Evolutionary conservation across 2,888 invertebrate genomes (phyloP).

Genomic region (Drosophila prolongata): DNA sequence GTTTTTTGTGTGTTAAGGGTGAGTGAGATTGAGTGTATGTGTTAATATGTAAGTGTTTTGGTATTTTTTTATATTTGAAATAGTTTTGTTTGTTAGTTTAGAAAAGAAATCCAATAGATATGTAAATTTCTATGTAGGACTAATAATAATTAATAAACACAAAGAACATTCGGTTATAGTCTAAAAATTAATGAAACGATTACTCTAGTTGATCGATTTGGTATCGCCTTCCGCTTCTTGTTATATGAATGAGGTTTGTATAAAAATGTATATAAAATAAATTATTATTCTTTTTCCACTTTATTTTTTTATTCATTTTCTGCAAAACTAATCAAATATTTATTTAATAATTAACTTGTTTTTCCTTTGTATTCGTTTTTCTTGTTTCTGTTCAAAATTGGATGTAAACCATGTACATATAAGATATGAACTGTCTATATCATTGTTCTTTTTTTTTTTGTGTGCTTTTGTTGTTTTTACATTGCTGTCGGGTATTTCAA

Average conservation of each 20-base stretch:
- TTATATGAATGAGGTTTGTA: slow-evolving; percentile 59
- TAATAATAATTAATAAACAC: slow-evolving; percentile 3
- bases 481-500: slow-evolving; percentile 65
- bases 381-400: slow-evolving; percentile 39
- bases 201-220: slow-evolving; percentile 18
- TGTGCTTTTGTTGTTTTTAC: slow-evolving; percentile 52
- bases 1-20: slow-evolving; percentile 42
- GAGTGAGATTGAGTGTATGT: slow-evolving; percentile 28
- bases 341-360: slow-evolving; percentile 18
- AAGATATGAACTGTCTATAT: slow-evolving; percentile 56
- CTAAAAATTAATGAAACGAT: slow-evolving; percentile 21
- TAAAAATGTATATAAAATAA: slow-evolving; percentile 80
- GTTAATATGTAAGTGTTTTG: slow-evolving; percentile 36
- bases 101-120: slow-evolving; percentile 45
- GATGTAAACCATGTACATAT: slow-evolving; percentile 22
- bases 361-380: slow-evolving; percentile 13
- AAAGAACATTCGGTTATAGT: not conserved
- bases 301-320: slow-evolving; percentile 28
- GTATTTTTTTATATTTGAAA: slow-evolving; percentile 49
- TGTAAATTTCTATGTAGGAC: slow-evolving; percentile 33
- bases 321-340: slow-evolving; percentile 51
- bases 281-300: slow-evolving; percentile 46
- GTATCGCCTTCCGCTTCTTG: slow-evolving; percentile 23
- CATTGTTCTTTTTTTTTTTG: slow-evolving; percentile 22
- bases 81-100: slow-evolving; percentile 44